Conservation (phyloP, 2,113 vertebrate species). For the Dicaeum eximium region DNA sequence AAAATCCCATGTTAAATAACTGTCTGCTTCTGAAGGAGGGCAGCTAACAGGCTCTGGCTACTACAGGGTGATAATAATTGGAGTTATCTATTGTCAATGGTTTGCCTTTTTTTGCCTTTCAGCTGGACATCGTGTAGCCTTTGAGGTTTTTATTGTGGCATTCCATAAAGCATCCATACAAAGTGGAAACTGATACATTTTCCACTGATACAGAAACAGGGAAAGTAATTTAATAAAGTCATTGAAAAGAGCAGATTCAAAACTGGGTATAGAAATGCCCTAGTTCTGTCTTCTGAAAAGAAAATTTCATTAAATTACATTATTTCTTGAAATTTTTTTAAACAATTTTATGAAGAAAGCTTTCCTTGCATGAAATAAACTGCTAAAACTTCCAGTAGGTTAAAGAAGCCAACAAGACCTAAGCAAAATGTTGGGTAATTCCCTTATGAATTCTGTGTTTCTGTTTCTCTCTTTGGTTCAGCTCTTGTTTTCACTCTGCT, state of each 20-base stretch:
- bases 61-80: neutral
- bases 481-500: neutral
- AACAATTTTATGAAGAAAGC: neutral
- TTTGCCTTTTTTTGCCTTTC: neutral
- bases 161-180: rapidly evolving
- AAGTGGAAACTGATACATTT: neutral
- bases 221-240: neutral
- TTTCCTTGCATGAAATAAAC: neutral
- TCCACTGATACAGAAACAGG: neutral
- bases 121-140: neutral
- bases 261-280: neutral
- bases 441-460: neutral
- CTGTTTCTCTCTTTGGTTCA: neutral
- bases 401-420: neutral
- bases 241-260: neutral
- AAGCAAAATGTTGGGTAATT: neutral
- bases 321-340: neutral
- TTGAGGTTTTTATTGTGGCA: neutral
- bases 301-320: neutral
- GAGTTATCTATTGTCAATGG: neutral
- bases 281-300: neutral
- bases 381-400: neutral
- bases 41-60: neutral
- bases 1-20: neutral
- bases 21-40: neutral